A percentile compares a stretch with the other conserved stretches of the same genome.
phyloP scores from a whole-genome alignment of 64 coral and sea anemone genomes.

The Platygyra sinensis region DNA sequence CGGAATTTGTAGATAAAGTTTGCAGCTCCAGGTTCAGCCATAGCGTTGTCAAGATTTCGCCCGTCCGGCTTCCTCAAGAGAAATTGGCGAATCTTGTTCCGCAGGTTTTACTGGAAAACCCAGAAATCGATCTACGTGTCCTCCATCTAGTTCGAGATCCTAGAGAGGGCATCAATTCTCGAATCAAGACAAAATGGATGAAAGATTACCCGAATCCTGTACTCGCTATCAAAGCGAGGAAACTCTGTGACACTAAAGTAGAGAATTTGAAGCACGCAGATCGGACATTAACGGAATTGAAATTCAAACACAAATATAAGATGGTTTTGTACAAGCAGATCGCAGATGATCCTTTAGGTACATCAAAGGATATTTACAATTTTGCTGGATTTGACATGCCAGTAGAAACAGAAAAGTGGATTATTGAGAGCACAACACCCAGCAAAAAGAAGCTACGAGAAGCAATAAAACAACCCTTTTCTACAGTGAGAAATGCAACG shows the following conservation, averaged over 20 bases:
- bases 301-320: slow-evolving; percentile 26
- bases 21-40: slow-evolving; percentile 39
- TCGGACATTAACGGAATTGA: not conserved
- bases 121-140: not conserved
- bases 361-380: slow-evolving; percentile 40
- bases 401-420: slow-evolving; percentile 11
- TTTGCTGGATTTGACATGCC: slow-evolving; percentile 49
- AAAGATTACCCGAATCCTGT: slow-evolving; percentile 23
- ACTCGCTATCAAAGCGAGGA: not conserved
- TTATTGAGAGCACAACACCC: slow-evolving; percentile 33
- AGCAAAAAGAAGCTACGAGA: not conserved
- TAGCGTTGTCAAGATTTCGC: slow-evolving; percentile 47
- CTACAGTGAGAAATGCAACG: slow-evolving; percentile 31
- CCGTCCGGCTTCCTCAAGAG: not conserved
- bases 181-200: slow-evolving; percentile 34
- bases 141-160: slow-evolving; percentile 50
- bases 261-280: slow-evolving; percentile 24
- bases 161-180: slow-evolving; percentile 42
- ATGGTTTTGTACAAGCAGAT: slow-evolving; percentile 41
- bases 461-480: slow-evolving; percentile 18
- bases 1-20: slow-evolving; percentile 16
- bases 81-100: slow-evolving; percentile 36
- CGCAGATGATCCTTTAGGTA: slow-evolving; percentile 21
- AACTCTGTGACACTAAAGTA: slow-evolving; percentile 2
- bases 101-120: slow-evolving; percentile 43